Evolutionary conservation across 2,113 vertebrate species (phyloP).

Genomic region (Neolamprologus fasciatus): DNA sequence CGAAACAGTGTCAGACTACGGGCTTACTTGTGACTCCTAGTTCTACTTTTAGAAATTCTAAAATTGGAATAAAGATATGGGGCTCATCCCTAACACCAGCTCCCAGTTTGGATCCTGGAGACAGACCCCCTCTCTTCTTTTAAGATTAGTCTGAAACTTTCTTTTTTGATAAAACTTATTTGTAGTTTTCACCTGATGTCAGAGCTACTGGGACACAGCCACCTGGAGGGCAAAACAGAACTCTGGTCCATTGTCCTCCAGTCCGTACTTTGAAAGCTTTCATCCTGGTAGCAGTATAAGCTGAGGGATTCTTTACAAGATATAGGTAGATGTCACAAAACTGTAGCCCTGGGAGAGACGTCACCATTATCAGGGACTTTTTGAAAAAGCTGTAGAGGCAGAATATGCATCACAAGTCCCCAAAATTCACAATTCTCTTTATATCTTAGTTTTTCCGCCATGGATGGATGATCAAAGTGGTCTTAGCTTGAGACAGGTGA

Average conservation of each 20-base stretch:
- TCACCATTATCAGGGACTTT: not conserved
- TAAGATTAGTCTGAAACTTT: not conserved
- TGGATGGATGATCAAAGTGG: not conserved
- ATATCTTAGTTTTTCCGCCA: not conserved
- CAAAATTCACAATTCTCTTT: not conserved
- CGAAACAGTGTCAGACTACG: not conserved
- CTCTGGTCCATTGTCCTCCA: not conserved
- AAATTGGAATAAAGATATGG: not conserved
- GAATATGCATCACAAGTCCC: not conserved
- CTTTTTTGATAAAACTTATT: not conserved
- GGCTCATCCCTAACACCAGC: not conserved
- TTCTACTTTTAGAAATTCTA: not conserved
- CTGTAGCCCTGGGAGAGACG: not conserved
- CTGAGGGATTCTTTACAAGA: not conserved
- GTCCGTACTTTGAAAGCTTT: not conserved
- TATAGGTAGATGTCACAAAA: not conserved
- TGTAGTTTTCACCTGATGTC: not conserved
- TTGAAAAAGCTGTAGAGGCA: not conserved
- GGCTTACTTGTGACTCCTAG: not conserved
- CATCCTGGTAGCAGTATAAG: not conserved
- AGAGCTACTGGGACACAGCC: not conserved
- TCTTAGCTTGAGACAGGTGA: not conserved
- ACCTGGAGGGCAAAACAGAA: not conserved
- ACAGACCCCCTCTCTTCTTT: not conserved
- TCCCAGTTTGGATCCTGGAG: not conserved